Evolutionary conservation across 2,797 vertebrate species (phyloP).

Genomic region (Cyprinella venusta): DNA sequence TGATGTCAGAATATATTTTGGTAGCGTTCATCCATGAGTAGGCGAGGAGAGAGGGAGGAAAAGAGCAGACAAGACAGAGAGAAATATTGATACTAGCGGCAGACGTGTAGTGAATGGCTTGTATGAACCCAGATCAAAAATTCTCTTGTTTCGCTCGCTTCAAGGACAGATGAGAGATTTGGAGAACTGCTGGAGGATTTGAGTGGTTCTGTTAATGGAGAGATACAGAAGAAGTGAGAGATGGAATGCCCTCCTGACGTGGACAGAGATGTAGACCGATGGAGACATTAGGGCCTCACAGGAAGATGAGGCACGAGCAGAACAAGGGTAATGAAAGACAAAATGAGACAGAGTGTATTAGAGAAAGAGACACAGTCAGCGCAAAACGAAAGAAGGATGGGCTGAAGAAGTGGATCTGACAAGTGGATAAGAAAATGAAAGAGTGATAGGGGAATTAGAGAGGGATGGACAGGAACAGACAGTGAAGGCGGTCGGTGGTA

Average conservation of each 20-base stretch:
- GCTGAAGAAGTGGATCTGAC: conserved; percentile 15
- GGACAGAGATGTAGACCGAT: conserved; percentile 28
- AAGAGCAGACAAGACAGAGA: conserved; percentile 47
- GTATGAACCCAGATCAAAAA: conserved; percentile 26
- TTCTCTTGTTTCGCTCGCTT: conserved; percentile 9
- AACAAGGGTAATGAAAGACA: conserved; percentile 37
- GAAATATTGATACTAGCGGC: conserved; percentile 25
- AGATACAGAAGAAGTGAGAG: conserved; percentile 21
- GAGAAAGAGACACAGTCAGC: conserved; percentile 8
- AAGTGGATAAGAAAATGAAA: conserved; percentile 37
- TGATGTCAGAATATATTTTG: conserved; percentile 51
- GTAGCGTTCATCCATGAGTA: conserved; percentile 23
- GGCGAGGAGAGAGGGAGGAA: neutral
- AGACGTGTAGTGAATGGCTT: conserved; percentile 1
- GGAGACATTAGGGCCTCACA: conserved; percentile 38
- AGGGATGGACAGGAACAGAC: conserved; percentile 39
- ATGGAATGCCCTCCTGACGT: conserved; percentile 9
- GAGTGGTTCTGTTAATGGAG: conserved; percentile 18
- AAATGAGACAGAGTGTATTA: conserved; percentile 12
- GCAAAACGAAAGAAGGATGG: neutral
- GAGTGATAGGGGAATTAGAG: conserved; percentile 29
- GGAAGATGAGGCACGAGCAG: neutral
- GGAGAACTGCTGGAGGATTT: conserved; percentile 12
- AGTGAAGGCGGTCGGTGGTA: neutral
- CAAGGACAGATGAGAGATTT: conserved; percentile 23